Base-by-base conservation (phyloP, 1,140 invertebrate species). In the Philopotamus ludificatus region DNA sequence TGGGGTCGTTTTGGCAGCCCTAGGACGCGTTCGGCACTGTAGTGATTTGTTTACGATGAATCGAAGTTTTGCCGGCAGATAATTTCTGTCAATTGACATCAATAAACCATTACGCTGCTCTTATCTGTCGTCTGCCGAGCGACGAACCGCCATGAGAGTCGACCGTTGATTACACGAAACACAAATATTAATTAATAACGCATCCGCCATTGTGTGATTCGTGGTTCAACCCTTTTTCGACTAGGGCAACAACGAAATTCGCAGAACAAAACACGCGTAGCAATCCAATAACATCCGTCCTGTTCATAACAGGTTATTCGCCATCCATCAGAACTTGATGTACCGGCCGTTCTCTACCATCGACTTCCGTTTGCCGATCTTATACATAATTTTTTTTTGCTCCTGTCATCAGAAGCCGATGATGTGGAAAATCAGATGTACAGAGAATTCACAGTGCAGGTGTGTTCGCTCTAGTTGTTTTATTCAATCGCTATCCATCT, bases 31-130 rank as follows among this genome's bases (percentile, higher is more conserved):
- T 3, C 41, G 23, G 15, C 12, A 49, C 23, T 49, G 16, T 51
- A 10, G 49, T 51, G 53, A 58, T 58, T 42, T 58, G 54, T 58
- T 58, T 58, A 44, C 41, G 54, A 58, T 58, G 34, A 58, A 16
- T 58, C 54, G 15, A 42, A 58, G 54, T 44, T 12, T 22, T 44
- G 54, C 22, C 20, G 34, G 23, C 54, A 44, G 39, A 58, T 44
- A 58, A 58, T 58, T 58, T 58, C 54, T 21, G 22, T 58, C 54
- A 58, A 58, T 58, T 58, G 54, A 58, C 54, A 58, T 58, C 39
- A 58, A 58, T 58, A 58, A 42, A 58, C 16, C 39, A 26, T 42
- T 23, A 18, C 21, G 12, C 47, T 18, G 10, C 18, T 53, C 53
- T 55, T 55, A 55, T 55, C 53, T 55, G 53, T 18, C 21, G 20